Conservation (phyloP, 2,113 vertebrate species). For the Carollia perspicillata region DNA sequence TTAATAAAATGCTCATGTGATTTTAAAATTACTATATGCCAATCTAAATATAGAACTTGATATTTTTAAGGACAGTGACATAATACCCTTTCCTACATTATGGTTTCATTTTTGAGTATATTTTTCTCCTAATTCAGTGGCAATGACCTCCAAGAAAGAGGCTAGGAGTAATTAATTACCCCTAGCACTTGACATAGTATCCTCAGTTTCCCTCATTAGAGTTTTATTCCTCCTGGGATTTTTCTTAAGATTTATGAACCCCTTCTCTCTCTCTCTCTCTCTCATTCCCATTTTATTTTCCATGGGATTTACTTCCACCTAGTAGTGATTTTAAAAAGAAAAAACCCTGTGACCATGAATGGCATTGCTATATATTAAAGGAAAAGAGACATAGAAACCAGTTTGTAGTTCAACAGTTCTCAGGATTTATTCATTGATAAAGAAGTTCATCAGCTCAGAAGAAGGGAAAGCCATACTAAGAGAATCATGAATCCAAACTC, state of each 20-base stretch:
- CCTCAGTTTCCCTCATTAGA: neutral
- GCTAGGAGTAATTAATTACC: neutral
- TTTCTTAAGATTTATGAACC: neutral
- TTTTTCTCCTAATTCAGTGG: neutral
- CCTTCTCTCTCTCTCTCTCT: neutral
- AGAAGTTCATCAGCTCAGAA: neutral
- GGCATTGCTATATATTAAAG: neutral
- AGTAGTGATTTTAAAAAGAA: neutral
- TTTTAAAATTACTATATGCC: too few species aligned
- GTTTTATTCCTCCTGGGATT: neutral
- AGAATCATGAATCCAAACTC: neutral
- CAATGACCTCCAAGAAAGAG: neutral
- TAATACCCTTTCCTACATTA: too few species aligned
- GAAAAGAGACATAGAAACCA: neutral
- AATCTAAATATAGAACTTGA: too few species aligned
- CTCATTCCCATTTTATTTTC: neutral
- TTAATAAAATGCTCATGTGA: too few species aligned
- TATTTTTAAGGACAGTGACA: too few species aligned
- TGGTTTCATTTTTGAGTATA: too few species aligned
- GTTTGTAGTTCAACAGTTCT: neutral
- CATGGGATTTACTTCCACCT: neutral
- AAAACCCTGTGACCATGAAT: neutral
- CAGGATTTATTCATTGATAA: neutral
- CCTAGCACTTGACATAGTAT: neutral
- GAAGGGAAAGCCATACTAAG: neutral